Evolutionary conservation across 1,140 invertebrate genomes (phyloP), one percentile per base, ranked within the genome.

Genomic region (Drosophila ficusphila): DNA sequence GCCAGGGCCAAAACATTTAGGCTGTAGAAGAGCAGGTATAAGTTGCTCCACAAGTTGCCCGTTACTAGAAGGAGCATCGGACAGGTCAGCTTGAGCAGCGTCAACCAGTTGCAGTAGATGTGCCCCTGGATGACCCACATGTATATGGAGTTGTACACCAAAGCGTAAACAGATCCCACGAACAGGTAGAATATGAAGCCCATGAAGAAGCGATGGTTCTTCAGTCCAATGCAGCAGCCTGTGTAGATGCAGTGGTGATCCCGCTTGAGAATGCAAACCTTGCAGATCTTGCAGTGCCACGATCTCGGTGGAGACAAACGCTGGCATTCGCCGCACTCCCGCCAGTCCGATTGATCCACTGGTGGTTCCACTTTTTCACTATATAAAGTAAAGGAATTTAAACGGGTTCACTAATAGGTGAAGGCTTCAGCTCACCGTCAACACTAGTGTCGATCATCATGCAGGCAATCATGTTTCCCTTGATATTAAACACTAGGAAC

Each of bases 221-320:
- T 93, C 90, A 97, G 96, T 0, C 98, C 98, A 8, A 99, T 93
- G 91, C 98, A 99, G 88, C 95, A 96, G 4, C 95, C 96, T 11
- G 96, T 95, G 90, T 99, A 99, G 23, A 95, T 94, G 90, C 98
- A 99, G 90, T 99, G 98, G 92, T 99, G 98, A 91, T 99, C 98
- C 67, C 97, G 93, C 90, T 97, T 98, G 19, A 98, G 89, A 38
- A 99, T 95, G 86, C 98, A 99, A 14, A 92, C 90, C 65, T 93
- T 90, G 78, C 98, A 99, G 29, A 92, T 93, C 44, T 93, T 92
- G 85, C 98, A 99, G 91, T 99, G 98, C 95, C 97, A 97, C 0
- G 97, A 95, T 65, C 97, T 92, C 12, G 97, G 97, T n/a, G 97
- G 97, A 2, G 94, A 92, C 12, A 96, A 81, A 11, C 93, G 92